These are phyloP conservation scores for Drosophila prostipennis DNA, from an alignment of 2,888 invertebrate genomes.

Conservation along the genomic window DNA sequence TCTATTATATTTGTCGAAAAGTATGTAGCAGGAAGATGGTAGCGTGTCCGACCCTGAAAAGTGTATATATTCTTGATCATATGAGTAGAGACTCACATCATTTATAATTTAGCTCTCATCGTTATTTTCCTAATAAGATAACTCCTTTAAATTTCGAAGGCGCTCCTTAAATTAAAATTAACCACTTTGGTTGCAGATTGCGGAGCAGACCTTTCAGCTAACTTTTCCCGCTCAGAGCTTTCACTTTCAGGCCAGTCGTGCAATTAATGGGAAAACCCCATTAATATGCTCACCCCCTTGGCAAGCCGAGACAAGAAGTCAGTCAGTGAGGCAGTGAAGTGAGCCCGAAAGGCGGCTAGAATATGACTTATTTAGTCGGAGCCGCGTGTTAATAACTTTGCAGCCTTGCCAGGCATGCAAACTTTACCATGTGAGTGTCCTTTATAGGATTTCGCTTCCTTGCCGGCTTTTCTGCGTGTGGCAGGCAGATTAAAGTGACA, in stretches of 20 bases:
- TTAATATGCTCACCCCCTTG: not conserved
- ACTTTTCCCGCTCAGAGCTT: conserved; percentile 28
- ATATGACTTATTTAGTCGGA: conserved; percentile 70
- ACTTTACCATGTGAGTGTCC: conserved; percentile 57
- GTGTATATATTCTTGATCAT: too few species aligned
- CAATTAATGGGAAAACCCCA: conserved; percentile 29
- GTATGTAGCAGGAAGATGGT: too few species aligned
- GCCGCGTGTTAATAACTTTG: conserved; percentile 79
- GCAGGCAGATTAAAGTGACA: conserved; percentile 73
- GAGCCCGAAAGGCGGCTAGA: conserved; percentile 43
- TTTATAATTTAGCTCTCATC: too few species aligned
- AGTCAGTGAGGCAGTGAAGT: conserved; percentile 29
- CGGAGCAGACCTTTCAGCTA: conserved; percentile 15
- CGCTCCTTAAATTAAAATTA: not conserved
- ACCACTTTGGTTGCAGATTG: conserved; percentile 16
- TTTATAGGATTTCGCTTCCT: conserved; percentile 49
- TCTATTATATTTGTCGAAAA: too few species aligned
- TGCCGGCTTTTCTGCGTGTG: conserved; percentile 58
- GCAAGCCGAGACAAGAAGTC: conserved; percentile 26
- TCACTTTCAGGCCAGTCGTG: conserved; percentile 41
- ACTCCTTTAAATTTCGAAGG: not conserved
- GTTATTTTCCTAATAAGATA: not conserved
- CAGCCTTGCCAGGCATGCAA: conserved; percentile 59
- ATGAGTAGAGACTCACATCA: too few species aligned
- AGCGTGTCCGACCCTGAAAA: too few species aligned